Base-by-base conservation (phyloP, 2,113 vertebrate genomes). In the Craseonycteris thonglongyai region DNA sequence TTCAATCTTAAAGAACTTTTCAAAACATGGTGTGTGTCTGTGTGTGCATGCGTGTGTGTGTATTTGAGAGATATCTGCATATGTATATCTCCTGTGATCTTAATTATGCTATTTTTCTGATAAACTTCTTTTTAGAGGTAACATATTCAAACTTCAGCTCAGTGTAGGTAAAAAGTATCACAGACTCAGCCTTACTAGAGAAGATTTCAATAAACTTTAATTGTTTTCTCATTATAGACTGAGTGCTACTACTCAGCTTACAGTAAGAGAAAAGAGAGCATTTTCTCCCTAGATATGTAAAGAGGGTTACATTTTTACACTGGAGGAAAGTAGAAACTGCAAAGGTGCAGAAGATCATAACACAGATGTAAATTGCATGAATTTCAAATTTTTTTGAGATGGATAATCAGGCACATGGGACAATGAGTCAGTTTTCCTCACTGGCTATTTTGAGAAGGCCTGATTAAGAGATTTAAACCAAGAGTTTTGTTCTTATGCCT, bases 391-490 rank as follows among this genome's bases (percentile, higher is more conserved):
- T 30, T 89, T 94, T 69, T 79, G 26, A 93, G 45, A 94, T 83
- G 38, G 24, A 92, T 94, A 83, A 97, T 96, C 95, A 95, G 80
- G 71, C 79, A 96, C 95, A 74, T 58, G 66, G 83, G 93, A 96
- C 5, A 93, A 26, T 91, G 76, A 96, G 71, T 92, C 87, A 95
- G n/a, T 95, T 85, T 89, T 63, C 80, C 83, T 95, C 79, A 58
- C n/a, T 90, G 51, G 19, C 84, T 96, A 95, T 95, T 93, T 93
- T 94, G 49, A 95, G 96, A 94, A 95, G 90, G 79, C 40, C 90
- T 95, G 90, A 96, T 96, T 96, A 94, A 96, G 47, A 95, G 72
- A 92, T 82, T 95, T 92, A 84, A 94, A 92, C 92, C 71, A 86
- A 65, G 35, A 91, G n/a, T 80, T 89, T 96, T 86, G 26, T 88